These are phyloP conservation scores for Phenacoccus solenopsis DNA, from an alignment of 1,140 invertebrate genomes.

Conservation along the genomic window DNA sequence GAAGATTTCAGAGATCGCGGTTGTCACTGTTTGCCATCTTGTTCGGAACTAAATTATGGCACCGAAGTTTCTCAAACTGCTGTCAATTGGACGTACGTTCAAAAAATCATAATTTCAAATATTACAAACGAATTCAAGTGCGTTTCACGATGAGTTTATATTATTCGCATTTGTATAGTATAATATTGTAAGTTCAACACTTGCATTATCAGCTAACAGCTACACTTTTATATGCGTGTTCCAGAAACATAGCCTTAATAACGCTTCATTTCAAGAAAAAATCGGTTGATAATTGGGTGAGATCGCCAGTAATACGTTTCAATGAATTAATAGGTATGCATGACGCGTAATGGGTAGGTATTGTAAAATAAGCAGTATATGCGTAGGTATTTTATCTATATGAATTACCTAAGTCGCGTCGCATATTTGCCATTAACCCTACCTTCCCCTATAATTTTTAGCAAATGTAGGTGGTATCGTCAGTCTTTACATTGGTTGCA, in stretches of 20 bases:
- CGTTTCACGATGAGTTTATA: too few relatives aligned
- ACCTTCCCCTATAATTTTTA: too few relatives aligned
- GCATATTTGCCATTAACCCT: too few relatives aligned
- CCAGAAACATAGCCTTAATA: not conserved
- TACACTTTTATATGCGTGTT: not conserved
- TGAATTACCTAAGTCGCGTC: too few relatives aligned
- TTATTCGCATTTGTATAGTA: too few relatives aligned
- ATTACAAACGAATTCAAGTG: not conserved
- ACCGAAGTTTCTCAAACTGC: conserved; percentile 14
- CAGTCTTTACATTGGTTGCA: conserved; percentile 29
- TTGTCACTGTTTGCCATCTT: conserved; percentile 52
- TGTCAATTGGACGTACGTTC: conserved; percentile 17
- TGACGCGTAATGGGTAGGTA: too few relatives aligned
- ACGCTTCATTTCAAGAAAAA: conserved; percentile 18
- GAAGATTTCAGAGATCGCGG: not conserved
- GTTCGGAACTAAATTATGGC: conserved; percentile 49
- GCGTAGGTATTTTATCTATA: too few relatives aligned
- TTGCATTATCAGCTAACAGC: not conserved
- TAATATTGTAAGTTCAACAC: too few relatives aligned
- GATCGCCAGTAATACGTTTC: conserved; percentile 19
- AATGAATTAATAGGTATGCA: conserved; percentile 19
- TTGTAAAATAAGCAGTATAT: too few relatives aligned
- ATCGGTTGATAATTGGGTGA: not conserved
- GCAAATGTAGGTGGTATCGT: conserved; percentile 28
- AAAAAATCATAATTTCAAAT: not conserved